Evolutionary conservation across 2,113 vertebrate genomes (phyloP), one percentile per base, ranked within the genome.

Genomic region (human (Homo sapiens)): DNA sequence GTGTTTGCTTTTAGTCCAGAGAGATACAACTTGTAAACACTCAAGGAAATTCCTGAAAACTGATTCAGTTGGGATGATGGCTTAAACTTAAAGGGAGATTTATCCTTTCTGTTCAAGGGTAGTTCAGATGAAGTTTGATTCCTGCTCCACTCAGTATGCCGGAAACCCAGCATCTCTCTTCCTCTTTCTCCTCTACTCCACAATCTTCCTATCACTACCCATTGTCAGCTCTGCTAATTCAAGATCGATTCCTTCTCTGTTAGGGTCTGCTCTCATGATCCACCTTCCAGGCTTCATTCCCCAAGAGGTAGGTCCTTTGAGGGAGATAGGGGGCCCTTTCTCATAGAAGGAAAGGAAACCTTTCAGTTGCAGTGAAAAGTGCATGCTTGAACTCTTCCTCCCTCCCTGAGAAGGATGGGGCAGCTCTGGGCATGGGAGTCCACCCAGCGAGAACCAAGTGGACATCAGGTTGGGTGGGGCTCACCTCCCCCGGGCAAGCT

Each of bases 331-430:
- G 59, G 32, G 38, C 35, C 7, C 10, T 6, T 55, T 59, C 32
- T 64, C 38, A 35, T 4, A 20, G 13, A 75, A 68, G 6, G 32
- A 30, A 70, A 45, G 45, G 66, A 48, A 52, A 12, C 5, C 12
- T 89, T 40, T 48, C 23, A 22, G 14, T n/a, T 25, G 13, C n/a
- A 78, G 38, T 40, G 89, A 55, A 30, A 93, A 93, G 40, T 50
- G 10, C 0, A 2, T 1, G 22, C 52, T 81, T 40, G 45, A 91
- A 27, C 43, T 75, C 13, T 17, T 0, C 22, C 6, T n/a, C 12
- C 16, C n/a, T 79, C 10, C 72, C 50, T 76, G 3, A 38, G 40
- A 55, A 90, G 52, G 25, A 8, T 35, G 2, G 10, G 48, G 30
- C 6, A 10, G 27, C 85, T 72, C 50, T 70, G 32, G 35, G 27